phyloP scores from a whole-genome alignment of 2,888 invertebrate genomes.

The Orthonychiurus folsomi region DNA sequence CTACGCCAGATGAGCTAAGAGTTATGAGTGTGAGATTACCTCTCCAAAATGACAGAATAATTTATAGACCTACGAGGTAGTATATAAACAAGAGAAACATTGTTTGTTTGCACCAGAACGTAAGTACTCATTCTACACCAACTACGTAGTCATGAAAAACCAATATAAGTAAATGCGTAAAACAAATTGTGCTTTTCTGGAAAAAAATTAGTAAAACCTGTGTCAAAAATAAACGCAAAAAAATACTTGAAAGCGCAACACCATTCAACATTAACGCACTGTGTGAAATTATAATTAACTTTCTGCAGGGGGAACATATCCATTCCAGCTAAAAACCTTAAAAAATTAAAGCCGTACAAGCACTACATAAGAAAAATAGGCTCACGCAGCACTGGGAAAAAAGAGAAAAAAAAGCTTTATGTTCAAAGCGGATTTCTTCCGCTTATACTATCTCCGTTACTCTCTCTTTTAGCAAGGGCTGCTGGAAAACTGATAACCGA shows the following conservation, averaged over 20 bases:
- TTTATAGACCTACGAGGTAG: too few relatives aligned
- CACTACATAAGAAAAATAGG: background rate
- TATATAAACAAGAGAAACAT: too few relatives aligned
- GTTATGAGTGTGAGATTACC: slow-evolving; percentile 18
- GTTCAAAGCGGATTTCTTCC: background rate
- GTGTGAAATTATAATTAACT: background rate
- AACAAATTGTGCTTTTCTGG: background rate
- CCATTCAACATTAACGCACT: background rate
- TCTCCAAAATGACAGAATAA: too few relatives aligned
- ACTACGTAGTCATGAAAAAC: too few relatives aligned
- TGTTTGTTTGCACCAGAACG: too few relatives aligned
- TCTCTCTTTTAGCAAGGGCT: background rate
- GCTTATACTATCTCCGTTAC: background rate
- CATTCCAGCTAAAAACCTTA: background rate
- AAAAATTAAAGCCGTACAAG: background rate
- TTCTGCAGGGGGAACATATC: background rate
- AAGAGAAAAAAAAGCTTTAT: background rate
- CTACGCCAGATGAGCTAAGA: slow-evolving; percentile 18
- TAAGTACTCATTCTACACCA: too few relatives aligned
- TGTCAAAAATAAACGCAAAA: background rate
- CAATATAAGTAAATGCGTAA: background rate
- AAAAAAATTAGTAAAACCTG: background rate
- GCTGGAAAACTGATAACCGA: background rate
- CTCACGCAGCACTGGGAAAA: background rate
- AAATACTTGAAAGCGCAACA: background rate